Conservation (phyloP, 2,797 vertebrate species). For the Perodicticus potto region DNA sequence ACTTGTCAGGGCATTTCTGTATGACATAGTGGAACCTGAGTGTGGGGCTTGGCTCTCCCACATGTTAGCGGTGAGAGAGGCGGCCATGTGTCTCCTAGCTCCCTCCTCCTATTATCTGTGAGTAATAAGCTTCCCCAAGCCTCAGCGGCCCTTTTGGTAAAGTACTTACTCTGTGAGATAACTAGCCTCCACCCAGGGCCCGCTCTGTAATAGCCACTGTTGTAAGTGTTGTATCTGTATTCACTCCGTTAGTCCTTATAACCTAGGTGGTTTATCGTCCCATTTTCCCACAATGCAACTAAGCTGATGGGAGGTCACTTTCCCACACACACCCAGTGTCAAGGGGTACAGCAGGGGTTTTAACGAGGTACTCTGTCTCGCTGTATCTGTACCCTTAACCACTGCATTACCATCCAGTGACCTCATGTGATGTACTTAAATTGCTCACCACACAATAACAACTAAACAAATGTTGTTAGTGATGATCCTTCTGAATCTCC, state of each 20-base stretch:
- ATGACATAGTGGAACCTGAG: background rate
- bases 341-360: background rate
- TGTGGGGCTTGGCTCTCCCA: background rate
- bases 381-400: background rate
- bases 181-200: background rate
- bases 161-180: background rate
- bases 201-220: rapidly evolving
- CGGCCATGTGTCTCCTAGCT: background rate
- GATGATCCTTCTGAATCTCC: background rate
- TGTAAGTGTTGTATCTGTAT: rapidly evolving
- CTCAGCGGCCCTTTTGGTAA: background rate
- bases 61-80: background rate
- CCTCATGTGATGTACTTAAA: background rate
- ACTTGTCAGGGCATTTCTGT: background rate
- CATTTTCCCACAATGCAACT: background rate
- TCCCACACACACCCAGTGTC: background rate
- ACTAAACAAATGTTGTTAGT: background rate
- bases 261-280: background rate
- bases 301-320: background rate
- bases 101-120: background rate
- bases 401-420: background rate
- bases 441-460: background rate
- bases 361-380: background rate
- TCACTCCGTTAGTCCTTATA: background rate
- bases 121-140: background rate